Base-by-base conservation (phyloP, 2,113 vertebrate species). In the Ictidomys tridecemlineatus region DNA sequence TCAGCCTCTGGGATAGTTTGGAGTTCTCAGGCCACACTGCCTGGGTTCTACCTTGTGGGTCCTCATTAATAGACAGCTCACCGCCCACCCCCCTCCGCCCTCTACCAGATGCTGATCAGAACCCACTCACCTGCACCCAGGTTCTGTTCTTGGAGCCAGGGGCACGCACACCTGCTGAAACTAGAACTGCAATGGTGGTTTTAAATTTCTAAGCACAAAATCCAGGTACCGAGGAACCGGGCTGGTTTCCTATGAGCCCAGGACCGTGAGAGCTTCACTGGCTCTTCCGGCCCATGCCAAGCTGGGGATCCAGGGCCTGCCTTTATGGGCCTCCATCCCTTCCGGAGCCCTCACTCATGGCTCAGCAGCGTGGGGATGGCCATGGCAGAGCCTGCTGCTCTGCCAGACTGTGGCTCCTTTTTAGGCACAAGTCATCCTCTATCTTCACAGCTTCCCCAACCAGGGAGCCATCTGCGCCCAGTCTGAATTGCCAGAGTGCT, bases 101-200 rank as follows among this genome's bases (percentile, higher is more conserved):
- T 51, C 65, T 28, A 37, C 26, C 24, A 72, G 58, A 61, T 34
- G 30, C 4, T 61, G 73, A 85, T 39, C 30, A 24, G 82, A 87
- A 53, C 12, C 53, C 24, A 65, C 45, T 74, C 67, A n/a, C n/a
- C 45, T 32, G 34, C 67, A n/a, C 32, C 45, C n/a, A 30, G 10
- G 26, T 42, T 82, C 53, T 78, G 61, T 74, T 28, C 48, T 32
- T 1, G 48, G 48, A 39, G 20, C 34, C 34, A n/a, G 37, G 8
- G 32, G 37, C 1, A 14, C 0, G 10, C 65, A 48, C 58, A 56
- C 30, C 30, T 20, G 14, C 3, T 11, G 11, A 7, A 4, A 28
- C 13, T 56, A 24, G 63, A 72, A 17, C 42, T 26, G 22, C 39
- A 39, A n/a, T 45, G 17, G 10, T 9, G 63, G 48, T 6, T 80